These are phyloP conservation scores for Clivina fossor DNA, from an alignment of 2,888 invertebrate genomes.

Conservation along the genomic window DNA sequence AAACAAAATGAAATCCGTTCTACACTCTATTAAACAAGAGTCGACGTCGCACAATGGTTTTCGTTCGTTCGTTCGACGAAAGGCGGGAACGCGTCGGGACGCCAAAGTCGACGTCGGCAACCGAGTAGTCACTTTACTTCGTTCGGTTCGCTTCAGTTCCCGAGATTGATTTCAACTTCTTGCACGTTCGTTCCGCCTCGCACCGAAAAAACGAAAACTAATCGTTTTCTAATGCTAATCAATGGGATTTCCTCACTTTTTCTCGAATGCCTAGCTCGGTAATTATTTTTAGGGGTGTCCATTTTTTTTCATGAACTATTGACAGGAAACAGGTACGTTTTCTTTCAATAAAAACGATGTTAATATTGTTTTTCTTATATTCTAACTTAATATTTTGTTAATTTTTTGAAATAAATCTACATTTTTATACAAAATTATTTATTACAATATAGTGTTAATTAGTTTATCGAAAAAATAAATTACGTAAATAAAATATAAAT, in stretches of 20 bases:
- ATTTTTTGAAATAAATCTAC: too few relatives aligned
- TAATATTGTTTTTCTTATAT: too few relatives aligned
- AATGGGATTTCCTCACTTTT: slow-evolving; percentile 26
- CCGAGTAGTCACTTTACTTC: background rate
- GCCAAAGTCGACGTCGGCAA: background rate
- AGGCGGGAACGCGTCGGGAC: background rate
- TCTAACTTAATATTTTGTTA: too few relatives aligned
- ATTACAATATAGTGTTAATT: too few relatives aligned
- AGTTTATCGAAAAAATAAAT: too few relatives aligned
- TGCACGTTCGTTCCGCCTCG: slow-evolving; percentile 13
- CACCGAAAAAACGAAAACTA: slow-evolving; percentile 27
- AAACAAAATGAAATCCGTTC: slow-evolving; percentile 31
- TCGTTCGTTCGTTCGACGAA: too few relatives aligned
- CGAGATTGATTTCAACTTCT: slow-evolving; percentile 32
- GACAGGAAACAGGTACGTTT: background rate
- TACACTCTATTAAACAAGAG: slow-evolving; percentile 33
- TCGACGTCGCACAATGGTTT: slow-evolving; percentile 20
- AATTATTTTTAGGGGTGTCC: background rate
- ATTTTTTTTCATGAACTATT: background rate
- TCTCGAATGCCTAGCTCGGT: background rate
- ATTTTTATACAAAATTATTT: too few relatives aligned
- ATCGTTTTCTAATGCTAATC: slow-evolving; percentile 34
- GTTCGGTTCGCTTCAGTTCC: slow-evolving; percentile 3
- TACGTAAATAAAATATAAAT: too few relatives aligned
- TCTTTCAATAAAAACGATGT: background rate